Evolutionary conservation across 2,113 vertebrate species (phyloP).

Genomic region (Bombycilla garrulus): DNA sequence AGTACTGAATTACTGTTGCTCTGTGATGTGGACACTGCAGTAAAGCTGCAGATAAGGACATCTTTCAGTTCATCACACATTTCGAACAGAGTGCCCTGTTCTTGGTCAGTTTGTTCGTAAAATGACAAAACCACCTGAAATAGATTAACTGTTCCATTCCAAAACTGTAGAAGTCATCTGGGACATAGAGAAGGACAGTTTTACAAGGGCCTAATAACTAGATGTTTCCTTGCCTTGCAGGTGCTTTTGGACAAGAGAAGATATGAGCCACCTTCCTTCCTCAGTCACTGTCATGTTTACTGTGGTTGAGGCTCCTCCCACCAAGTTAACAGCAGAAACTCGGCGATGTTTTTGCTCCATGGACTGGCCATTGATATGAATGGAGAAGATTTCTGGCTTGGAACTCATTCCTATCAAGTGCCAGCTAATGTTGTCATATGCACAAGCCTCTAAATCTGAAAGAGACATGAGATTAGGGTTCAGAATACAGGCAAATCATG

Average conservation of each 20-base stretch:
- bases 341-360: conserved; percentile 79
- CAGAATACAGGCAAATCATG: background rate
- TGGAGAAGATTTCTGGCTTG: conserved; percentile 88
- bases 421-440: conserved; percentile 81
- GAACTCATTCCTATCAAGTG: conserved; percentile 94
- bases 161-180: background rate
- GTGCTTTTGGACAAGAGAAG: conserved; percentile 85
- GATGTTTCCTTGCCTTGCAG: conserved; percentile 79
- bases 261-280: conserved; percentile 85
- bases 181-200: background rate
- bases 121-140: background rate
- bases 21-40: background rate
- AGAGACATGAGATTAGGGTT: background rate
- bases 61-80: background rate
- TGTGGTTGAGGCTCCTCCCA: conserved; percentile 82
- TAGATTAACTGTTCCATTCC: background rate
- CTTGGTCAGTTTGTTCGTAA: background rate
- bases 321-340: conserved; percentile 84
- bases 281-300: conserved; percentile 82
- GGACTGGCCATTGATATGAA: conserved; percentile 92
- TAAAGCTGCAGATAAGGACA: background rate
- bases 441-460: conserved; percentile 83
- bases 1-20: background rate
- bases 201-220: background rate
- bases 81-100: background rate